Evolutionary conservation across 2,113 vertebrate species (phyloP).

Genomic region (Symphodus melops): DNA sequence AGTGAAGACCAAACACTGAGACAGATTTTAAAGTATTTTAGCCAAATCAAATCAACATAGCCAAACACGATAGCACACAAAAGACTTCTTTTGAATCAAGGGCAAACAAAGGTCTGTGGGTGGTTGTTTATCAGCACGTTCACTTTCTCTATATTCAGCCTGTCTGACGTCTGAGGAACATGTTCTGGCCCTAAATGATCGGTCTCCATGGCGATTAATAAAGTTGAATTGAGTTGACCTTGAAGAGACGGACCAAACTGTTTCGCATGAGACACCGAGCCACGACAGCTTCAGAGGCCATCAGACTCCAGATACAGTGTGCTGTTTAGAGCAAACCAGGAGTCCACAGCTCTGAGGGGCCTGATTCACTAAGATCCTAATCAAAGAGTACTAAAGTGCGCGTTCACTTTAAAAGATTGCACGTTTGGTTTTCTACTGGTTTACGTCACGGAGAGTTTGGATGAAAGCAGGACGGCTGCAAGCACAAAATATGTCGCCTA

Average conservation of each 20-base stretch:
- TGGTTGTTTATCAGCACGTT: background rate
- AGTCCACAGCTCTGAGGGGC: too few relatives aligned
- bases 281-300: constrained; percentile 18
- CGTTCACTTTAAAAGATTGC: too few relatives aligned
- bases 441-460: too few relatives aligned
- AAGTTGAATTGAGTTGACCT: constrained; percentile 51
- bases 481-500: too few relatives aligned
- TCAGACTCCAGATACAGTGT: background rate
- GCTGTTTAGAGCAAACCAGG: background rate
- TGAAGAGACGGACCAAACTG: constrained; percentile 42
- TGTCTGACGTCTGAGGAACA: constrained; percentile 55
- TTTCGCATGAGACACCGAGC: constrained; percentile 35
- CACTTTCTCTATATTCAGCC: constrained; percentile 19
- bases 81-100: constrained; percentile 36
- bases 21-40: too few relatives aligned
- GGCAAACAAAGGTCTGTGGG: constrained; percentile 23
- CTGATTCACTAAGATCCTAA: too few relatives aligned
- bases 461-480: too few relatives aligned
- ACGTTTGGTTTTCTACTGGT: too few relatives aligned
- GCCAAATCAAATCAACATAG: too few relatives aligned
- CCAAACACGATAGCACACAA: too few relatives aligned
- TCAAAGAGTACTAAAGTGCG: too few relatives aligned
- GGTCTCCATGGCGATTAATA: constrained; percentile 59
- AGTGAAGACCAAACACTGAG: too few relatives aligned
- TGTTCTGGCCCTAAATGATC: constrained; percentile 54